A percentile compares a stretch with the other conserved stretches of the same genome.
These are phyloP conservation scores for Musca vetustissima DNA, from an alignment of 1,140 invertebrate species.

Conservation along the genomic window DNA sequence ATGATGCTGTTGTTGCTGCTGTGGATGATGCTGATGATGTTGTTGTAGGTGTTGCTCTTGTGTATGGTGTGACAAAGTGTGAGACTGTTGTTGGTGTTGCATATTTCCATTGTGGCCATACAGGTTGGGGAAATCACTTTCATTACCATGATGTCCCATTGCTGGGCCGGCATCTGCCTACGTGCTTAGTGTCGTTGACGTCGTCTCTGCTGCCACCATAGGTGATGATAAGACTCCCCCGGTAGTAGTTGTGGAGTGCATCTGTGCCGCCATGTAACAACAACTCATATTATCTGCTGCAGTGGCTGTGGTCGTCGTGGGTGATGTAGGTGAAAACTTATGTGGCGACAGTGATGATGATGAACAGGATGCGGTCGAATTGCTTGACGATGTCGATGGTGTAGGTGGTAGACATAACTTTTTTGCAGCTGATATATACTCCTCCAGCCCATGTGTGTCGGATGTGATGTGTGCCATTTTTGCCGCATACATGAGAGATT, in stretches of 20 bases:
- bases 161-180: neutral
- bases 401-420: neutral
- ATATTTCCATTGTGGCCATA: neutral
- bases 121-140: neutral
- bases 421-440: neutral
- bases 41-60: neutral
- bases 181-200: conserved; percentile 6
- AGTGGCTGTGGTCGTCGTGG: neutral
- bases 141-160: neutral
- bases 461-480: neutral
- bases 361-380: conserved; percentile 9
- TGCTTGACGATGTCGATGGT: neutral
- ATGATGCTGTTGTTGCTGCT: conserved; percentile 24
- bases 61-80: neutral
- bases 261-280: neutral
- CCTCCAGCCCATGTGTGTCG: neutral
- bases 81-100: conserved; percentile 21
- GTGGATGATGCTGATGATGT: neutral
- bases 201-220: neutral
- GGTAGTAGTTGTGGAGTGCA: too few relatives aligned
- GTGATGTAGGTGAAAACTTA: conserved; percentile 6
- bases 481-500: conserved; percentile 3
- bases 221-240: too few relatives aligned
- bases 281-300: conserved; percentile 1
- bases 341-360: conserved; percentile 2